Evolutionary conservation across 2,888 invertebrate species (phyloP).

Genomic region (Drosophila pseudotalamancana): DNA sequence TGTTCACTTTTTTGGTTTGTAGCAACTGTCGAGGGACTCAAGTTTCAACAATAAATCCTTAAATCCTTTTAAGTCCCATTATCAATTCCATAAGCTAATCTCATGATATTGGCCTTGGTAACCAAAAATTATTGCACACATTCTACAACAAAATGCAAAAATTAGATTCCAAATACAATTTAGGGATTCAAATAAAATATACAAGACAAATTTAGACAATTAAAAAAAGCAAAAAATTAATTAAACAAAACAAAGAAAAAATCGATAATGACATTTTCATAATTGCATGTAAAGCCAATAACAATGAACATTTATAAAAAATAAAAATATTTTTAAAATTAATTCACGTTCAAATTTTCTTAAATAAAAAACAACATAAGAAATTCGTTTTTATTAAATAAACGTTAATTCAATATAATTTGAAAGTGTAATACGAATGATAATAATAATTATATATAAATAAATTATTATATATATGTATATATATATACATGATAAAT

Average conservation of each 20-base stretch:
- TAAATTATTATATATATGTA: conserved; percentile 10
- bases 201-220: conserved; percentile 46
- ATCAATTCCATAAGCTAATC: conserved; percentile 23
- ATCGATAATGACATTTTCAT: conserved; percentile 21
- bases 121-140: conserved; percentile 50
- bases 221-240: too few species aligned
- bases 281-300: conserved; percentile 17
- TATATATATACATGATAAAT: conserved; percentile 54
- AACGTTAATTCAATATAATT: conserved; percentile 58
- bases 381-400: conserved; percentile 38
- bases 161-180: conserved; percentile 55
- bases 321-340: conserved; percentile 51
- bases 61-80: conserved; percentile 62
- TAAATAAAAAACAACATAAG: conserved; percentile 33
- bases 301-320: conserved; percentile 32
- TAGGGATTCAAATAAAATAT: conserved; percentile 71
- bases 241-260: conserved; percentile 7
- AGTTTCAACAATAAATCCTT: conserved; percentile 72
- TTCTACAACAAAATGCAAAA: conserved; percentile 39
- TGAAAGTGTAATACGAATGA: conserved; percentile 58
- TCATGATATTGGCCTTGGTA: conserved; percentile 46
- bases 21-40: conserved; percentile 73
- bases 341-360: conserved; percentile 70
- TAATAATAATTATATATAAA: conserved; percentile 62
- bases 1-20: conserved; percentile 39